Base-by-base conservation (phyloP, 2,797 vertebrate genomes). In the Neostethus bicornis region DNA sequence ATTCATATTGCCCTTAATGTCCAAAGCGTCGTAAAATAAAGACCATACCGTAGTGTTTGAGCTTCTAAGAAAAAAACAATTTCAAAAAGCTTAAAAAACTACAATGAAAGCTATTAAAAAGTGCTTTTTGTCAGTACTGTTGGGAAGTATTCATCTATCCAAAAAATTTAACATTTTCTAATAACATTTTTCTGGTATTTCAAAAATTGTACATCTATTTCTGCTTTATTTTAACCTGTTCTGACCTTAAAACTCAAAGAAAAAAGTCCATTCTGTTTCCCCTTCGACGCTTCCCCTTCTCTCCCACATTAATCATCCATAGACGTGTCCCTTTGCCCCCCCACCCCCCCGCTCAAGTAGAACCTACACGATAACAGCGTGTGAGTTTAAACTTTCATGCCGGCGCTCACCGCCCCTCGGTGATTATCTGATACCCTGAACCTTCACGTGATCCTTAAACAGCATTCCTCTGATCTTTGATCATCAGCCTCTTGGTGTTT, bases 401-500 rank as follows among this genome's bases (percentile, higher is more conserved):
- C 43, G 41, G 13, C 71, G 43, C 46, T 73, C 20, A 2, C 61
- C 59, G 66, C 38, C 42, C 73, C 67, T 54, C 54, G 61, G 73
- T 61, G 77, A 81, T 83, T 73, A 78, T 77, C 72, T 59, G 77
- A 84, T 79, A 63, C 80, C 32, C 51, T 9, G 20, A 42, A 43
- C 58, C 44, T 25, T 16, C 2, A 14, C 75, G 70, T 61, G 66
- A 71, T 76, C 71, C 41, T 47, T 51, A 19, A 35, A 44, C 54
- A 12, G 37, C 72, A 66, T 70, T 84, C 77, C 44, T 73, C 45
- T 0, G 13, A 62, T 7, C 80, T 83, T 86, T 81, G 77, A 86
- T 79, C 77, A 68, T 25, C 1, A 51, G 71, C 58, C 58, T 39
- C 63, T 25, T 54, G 0, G 43, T 78, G 76, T 79, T 85, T 66